These are phyloP conservation scores for Phyllopteryx taeniolatus DNA, from an alignment of 2,113 vertebrate genomes.

Conservation along the genomic window DNA sequence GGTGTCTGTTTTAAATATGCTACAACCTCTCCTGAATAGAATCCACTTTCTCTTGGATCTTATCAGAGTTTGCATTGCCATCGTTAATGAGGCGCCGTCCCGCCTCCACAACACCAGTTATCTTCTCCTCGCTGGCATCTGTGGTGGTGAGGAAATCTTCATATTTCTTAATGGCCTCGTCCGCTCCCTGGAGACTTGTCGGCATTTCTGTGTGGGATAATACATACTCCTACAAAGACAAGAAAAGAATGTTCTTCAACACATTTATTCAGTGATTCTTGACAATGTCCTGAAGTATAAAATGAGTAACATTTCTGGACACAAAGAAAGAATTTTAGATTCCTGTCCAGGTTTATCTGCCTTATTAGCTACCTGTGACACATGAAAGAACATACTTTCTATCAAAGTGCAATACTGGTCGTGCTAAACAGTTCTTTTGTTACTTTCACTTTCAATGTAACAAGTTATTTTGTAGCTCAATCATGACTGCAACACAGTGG, in stretches of 20 bases:
- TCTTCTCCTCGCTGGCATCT: conserved; percentile 89
- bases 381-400: neutral
- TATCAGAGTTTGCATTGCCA: conserved; percentile 80
- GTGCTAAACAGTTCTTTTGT: neutral
- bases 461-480: neutral
- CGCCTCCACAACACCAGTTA: conserved; percentile 81
- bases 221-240: conserved; percentile 81
- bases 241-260: conserved; percentile 12
- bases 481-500: neutral
- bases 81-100: conserved; percentile 83
- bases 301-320: neutral
- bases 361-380: neutral
- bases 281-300: neutral
- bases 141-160: conserved; percentile 92
- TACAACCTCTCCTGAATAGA: conserved; percentile 87
- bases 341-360: neutral
- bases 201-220: conserved; percentile 93
- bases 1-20: neutral
- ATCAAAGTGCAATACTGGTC: neutral
- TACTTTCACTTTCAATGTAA: neutral
- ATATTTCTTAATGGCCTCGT: conserved; percentile 88
- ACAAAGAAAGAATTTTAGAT: neutral
- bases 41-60: conserved; percentile 88
- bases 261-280: neutral
- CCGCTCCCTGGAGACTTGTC: conserved; percentile 80